These are phyloP conservation scores for Galeruca laticollis DNA, from an alignment of 2,888 invertebrate genomes.

Conservation along the genomic window DNA sequence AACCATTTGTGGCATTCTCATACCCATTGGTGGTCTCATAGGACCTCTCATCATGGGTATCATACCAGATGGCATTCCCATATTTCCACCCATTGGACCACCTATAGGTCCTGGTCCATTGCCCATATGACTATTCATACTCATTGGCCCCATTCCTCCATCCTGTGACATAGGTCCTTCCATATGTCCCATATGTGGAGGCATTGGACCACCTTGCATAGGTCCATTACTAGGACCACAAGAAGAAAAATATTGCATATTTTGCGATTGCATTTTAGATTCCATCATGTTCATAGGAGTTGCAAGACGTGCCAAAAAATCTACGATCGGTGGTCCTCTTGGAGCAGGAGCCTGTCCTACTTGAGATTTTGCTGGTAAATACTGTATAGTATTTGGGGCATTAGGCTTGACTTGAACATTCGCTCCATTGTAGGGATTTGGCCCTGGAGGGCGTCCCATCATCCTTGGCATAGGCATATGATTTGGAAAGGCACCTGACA, in stretches of 20 bases:
- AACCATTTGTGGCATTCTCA: slow-evolving; percentile 63
- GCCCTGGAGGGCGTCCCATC: slow-evolving; percentile 75
- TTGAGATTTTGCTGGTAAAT: slow-evolving; percentile 95
- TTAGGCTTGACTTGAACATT: slow-evolving; percentile 96
- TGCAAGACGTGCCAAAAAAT: slow-evolving; percentile 89
- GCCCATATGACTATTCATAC: slow-evolving; percentile 65
- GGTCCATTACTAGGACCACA: slow-evolving; percentile 69
- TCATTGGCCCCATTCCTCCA: slow-evolving; percentile 69
- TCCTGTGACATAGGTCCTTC: slow-evolving; percentile 63
- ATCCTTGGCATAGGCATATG: slow-evolving; percentile 69
- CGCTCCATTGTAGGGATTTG: slow-evolving; percentile 76
- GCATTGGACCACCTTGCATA: slow-evolving; percentile 65
- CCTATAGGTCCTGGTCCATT: slow-evolving; percentile 58
- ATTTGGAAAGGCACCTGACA: slow-evolving; percentile 71
- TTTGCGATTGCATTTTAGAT: slow-evolving; percentile 76
- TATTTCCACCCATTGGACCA: slow-evolving; percentile 64
- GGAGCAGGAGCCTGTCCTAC: slow-evolving; percentile 80
- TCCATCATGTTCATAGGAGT: slow-evolving; percentile 83
- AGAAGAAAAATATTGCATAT: slow-evolving; percentile 81
- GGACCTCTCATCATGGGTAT: slow-evolving; percentile 66
- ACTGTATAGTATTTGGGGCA: slow-evolving; percentile 98
- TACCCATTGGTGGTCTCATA: slow-evolving; percentile 66
- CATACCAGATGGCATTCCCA: slow-evolving; percentile 65
- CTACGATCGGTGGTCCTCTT: slow-evolving; percentile 89
- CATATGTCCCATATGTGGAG: slow-evolving; percentile 67